A percentile compares a stretch with the other conserved stretches of the same genome.
phyloP scores from a whole-genome alignment of 1,140 invertebrate genomes.

The Lerema accius region DNA sequence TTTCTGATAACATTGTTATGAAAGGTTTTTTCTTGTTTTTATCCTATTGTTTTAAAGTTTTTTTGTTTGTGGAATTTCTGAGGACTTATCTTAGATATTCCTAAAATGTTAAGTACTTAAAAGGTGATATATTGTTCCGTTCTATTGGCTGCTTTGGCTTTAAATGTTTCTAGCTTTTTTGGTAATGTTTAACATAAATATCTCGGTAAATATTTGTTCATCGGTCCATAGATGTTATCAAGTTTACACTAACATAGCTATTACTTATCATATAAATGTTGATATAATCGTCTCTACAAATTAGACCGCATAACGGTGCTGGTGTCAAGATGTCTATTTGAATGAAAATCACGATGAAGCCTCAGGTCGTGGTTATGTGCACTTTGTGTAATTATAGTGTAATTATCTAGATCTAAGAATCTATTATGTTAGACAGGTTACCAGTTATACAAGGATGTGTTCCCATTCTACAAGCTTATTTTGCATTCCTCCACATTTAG shows the following conservation, averaged over 20 bases:
- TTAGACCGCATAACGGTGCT: constrained; percentile 64
- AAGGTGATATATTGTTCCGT: no score
- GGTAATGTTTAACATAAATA: not conserved
- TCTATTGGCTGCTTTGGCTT: no score
- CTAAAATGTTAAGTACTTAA: no score
- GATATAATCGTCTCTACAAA: constrained; percentile 50
- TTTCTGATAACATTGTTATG: constrained; percentile 13
- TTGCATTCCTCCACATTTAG: no score
- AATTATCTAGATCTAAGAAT: constrained; percentile 41
- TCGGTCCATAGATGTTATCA: constrained; percentile 4
- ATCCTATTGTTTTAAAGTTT: not conserved
- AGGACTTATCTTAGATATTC: no score
- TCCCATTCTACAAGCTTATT: no score
- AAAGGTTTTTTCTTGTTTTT: constrained; percentile 1
- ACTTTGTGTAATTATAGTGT: constrained; percentile 55
- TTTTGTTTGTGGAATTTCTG: constrained; percentile 21
- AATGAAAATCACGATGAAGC: constrained; percentile 49
- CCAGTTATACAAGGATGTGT: no score
- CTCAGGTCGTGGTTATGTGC: constrained; percentile 46
- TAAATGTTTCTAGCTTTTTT: no score
- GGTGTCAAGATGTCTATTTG: constrained; percentile 51
- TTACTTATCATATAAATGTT: constrained; percentile 45
- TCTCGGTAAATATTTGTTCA: not conserved
- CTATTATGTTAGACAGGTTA: not conserved
- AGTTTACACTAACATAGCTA: constrained; percentile 10